Conservation (phyloP, 35 echinoderm and acorn worm genomes). For the Patiria miniata region DNA sequence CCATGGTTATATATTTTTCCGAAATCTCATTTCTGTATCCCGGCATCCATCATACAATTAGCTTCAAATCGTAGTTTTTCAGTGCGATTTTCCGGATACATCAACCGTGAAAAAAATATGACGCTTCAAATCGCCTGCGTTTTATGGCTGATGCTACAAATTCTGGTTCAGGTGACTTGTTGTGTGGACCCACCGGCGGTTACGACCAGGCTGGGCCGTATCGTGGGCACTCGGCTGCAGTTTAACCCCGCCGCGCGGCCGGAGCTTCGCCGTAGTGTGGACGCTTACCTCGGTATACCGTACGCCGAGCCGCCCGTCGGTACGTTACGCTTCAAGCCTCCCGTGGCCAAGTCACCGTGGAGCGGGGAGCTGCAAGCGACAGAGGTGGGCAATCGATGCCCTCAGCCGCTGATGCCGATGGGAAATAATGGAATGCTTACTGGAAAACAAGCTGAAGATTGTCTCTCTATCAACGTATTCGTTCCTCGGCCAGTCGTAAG, state of each 20-base stretch:
- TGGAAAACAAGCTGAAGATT: constrained; percentile 33
- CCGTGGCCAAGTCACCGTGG: constrained; percentile 50
- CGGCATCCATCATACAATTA: no score
- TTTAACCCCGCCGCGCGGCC: not conserved
- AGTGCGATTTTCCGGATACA: no score
- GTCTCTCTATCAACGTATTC: constrained; percentile 16
- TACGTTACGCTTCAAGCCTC: constrained; percentile 49
- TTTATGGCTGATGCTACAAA: not conserved
- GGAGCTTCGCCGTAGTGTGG: constrained; percentile 2
- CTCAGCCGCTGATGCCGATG: not conserved
- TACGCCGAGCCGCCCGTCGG: constrained; percentile 64
- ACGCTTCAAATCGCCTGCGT: not conserved
- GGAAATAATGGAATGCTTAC: not conserved
- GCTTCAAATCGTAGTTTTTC: no score
- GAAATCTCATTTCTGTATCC: no score
- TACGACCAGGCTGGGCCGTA: not conserved
- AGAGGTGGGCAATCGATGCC: not conserved
- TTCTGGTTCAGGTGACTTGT: not conserved
- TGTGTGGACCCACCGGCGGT: not conserved
- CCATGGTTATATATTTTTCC: no score
- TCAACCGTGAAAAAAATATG: not conserved
- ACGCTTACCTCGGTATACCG: constrained; percentile 53
- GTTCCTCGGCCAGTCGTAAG: constrained; percentile 36
- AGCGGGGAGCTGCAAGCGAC: not conserved
- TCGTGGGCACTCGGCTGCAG: not conserved